These are phyloP conservation scores for Temnothorax unifasciatus DNA, from an alignment of 2,888 invertebrate species.

Conservation along the genomic window DNA sequence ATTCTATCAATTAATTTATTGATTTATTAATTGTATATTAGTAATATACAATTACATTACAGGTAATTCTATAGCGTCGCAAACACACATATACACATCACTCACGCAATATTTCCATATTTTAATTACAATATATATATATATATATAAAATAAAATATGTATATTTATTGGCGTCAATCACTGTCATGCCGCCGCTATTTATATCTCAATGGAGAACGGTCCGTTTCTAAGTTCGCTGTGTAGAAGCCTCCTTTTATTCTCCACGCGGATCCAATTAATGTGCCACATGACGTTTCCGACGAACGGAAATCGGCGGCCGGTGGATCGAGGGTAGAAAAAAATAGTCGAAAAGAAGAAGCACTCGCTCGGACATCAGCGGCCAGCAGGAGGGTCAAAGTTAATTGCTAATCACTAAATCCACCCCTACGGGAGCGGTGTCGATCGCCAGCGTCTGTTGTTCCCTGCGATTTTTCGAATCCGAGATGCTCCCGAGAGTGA, in stretches of 20 bases:
- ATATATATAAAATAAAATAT: neutral
- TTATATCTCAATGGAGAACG: conserved; percentile 60
- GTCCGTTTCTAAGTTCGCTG: conserved; percentile 68
- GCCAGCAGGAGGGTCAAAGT: conserved; percentile 76
- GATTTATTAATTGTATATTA: neutral
- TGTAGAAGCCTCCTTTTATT: conserved; percentile 82
- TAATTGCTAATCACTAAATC: conserved; percentile 80
- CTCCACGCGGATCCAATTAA: conserved; percentile 82
- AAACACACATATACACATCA: neutral
- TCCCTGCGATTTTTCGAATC: conserved; percentile 73
- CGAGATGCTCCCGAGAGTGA: conserved; percentile 36
- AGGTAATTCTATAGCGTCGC: neutral
- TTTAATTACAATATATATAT: neutral
- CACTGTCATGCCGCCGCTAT: conserved; percentile 50
- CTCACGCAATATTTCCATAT: neutral
- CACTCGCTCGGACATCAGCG: conserved; percentile 68
- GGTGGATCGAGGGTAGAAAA: conserved; percentile 61
- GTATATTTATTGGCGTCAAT: conserved; percentile 38
- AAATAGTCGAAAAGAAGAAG: conserved; percentile 55
- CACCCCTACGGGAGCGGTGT: conserved; percentile 52
- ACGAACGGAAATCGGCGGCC: conserved; percentile 80
- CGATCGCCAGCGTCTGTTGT: conserved; percentile 69
- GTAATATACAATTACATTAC: no score
- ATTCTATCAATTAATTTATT: neutral
- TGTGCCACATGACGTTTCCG: conserved; percentile 85